These are phyloP conservation scores for Conus ventricosus DNA, from an alignment of 1,140 invertebrate species.

Conservation along the genomic window DNA sequence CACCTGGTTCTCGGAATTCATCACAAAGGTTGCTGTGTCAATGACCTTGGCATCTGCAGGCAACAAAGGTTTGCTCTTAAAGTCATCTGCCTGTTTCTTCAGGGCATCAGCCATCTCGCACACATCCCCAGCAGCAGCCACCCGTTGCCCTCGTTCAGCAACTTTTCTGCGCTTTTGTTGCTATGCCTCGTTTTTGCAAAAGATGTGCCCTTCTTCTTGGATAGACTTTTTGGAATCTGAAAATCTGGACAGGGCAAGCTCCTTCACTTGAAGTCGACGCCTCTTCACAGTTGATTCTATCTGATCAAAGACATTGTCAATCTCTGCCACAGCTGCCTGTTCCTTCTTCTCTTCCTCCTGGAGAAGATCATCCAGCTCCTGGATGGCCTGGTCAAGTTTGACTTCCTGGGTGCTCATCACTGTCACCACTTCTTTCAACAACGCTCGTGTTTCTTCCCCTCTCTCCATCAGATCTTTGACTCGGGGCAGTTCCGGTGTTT, in stretches of 20 bases:
- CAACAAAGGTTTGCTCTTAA: not conserved
- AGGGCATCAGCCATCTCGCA: not conserved
- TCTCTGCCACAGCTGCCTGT: not conserved
- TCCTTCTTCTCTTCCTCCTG: not conserved
- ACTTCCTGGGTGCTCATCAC: not conserved
- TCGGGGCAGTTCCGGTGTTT: not conserved
- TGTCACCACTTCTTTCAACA: not conserved
- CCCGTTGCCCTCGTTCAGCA: not conserved
- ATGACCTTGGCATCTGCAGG: not conserved
- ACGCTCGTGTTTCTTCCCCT: not conserved
- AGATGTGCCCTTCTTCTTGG: not conserved
- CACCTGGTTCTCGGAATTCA: not conserved
- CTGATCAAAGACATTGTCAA: not conserved
- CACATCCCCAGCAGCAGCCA: not conserved
- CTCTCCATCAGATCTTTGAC: not conserved
- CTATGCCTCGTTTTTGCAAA: not conserved
- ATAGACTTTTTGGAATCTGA: not conserved
- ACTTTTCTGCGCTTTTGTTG: not conserved
- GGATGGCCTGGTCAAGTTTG: not conserved
- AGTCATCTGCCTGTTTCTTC: not conserved
- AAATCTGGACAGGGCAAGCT: not conserved
- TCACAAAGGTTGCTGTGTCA: not conserved
- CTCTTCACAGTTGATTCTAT: not conserved
- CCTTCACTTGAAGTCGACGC: not conserved
- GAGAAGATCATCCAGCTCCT: not conserved